These are phyloP conservation scores for Campoplex capitator DNA, from an alignment of 2,888 invertebrate species.

Conservation along the genomic window DNA sequence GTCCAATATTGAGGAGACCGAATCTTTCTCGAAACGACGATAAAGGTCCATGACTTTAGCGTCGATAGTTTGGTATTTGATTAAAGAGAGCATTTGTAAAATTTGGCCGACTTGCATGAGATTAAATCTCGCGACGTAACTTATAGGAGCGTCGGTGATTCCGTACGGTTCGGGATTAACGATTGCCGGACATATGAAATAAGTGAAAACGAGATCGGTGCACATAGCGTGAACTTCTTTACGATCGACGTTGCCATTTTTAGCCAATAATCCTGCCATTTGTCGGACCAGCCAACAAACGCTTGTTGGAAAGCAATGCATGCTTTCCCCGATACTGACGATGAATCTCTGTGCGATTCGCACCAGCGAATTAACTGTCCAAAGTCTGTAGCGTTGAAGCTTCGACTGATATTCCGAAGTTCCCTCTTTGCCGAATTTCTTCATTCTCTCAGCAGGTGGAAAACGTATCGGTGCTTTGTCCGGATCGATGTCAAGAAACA, in stretches of 20 bases:
- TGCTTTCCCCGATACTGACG: slow-evolving; percentile 91
- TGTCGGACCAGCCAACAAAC: slow-evolving; percentile 96
- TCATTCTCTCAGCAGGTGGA: slow-evolving; percentile 85
- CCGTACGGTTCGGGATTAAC: slow-evolving; percentile 98
- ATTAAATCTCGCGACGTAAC: slow-evolving; percentile 95
- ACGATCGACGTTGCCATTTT: slow-evolving; percentile 86
- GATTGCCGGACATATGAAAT: slow-evolving; percentile 98
- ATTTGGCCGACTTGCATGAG: slow-evolving; percentile 96
- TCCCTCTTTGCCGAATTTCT: slow-evolving; percentile 92
- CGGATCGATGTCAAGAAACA: slow-evolving; percentile 96
- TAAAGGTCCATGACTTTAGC: slow-evolving; percentile 91
- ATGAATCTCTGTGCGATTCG: slow-evolving; percentile 93
- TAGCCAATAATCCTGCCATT: slow-evolving; percentile 89
- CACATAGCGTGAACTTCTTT: slow-evolving; percentile 90
- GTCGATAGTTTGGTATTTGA: slow-evolving; percentile 93
- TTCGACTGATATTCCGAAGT: slow-evolving; percentile 90
- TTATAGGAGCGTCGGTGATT: slow-evolving; percentile 96
- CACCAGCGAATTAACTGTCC: slow-evolving; percentile 92
- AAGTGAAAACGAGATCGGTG: slow-evolving; percentile 96
- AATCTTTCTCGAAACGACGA: slow-evolving; percentile 91
- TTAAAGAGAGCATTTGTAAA: slow-evolving; percentile 95
- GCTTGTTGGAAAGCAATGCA: slow-evolving; percentile 95
- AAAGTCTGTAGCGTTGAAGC: slow-evolving; percentile 91
- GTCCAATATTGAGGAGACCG: slow-evolving; percentile 92
- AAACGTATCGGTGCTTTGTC: slow-evolving; percentile 91